A percentile compares a stretch with the other conserved stretches of the same genome.
phyloP scores from a whole-genome alignment of 1,140 invertebrate genomes.

The Drosophila nebulosa region DNA sequence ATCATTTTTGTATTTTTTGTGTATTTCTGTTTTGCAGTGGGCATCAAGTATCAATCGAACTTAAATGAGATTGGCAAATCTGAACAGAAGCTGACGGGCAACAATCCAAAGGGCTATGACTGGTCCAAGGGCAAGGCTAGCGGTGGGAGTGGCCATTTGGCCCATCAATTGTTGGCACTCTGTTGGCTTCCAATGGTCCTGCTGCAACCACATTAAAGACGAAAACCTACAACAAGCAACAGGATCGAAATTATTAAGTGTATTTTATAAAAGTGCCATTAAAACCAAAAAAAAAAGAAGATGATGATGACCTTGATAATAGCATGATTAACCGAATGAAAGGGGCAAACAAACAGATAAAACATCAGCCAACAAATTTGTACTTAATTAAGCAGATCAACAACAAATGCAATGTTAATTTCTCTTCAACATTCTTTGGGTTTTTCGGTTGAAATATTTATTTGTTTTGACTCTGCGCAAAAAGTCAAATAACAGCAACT shows the following conservation, averaged over 20 bases:
- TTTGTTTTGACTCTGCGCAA: constrained; percentile 17
- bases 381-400: constrained; percentile 42
- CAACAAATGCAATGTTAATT: constrained; percentile 15
- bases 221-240: not conserved
- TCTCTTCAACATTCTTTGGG: constrained; percentile 12
- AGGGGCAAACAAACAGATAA: constrained; percentile 4
- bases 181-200: constrained; percentile 24
- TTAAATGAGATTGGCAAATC: constrained; percentile 87
- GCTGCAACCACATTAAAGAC: constrained; percentile 26
- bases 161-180: not conserved
- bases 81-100: constrained; percentile 85
- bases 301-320: no score
- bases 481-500: constrained; percentile 4
- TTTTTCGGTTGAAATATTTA: constrained; percentile 1
- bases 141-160: not conserved
- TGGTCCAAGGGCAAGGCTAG: constrained; percentile 71
- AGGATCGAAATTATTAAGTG: constrained; percentile 11
- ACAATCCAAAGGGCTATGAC: constrained; percentile 70
- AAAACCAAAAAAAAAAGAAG: constrained; percentile 22
- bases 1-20: not conserved
- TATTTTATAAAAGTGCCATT: constrained; percentile 69
- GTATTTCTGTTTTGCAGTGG: constrained; percentile 78
- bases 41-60: constrained; percentile 86
- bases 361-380: constrained; percentile 8
- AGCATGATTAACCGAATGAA: constrained; percentile 13